These are phyloP conservation scores for Coremacera marginata DNA, from an alignment of 2,888 invertebrate genomes.

Conservation along the genomic window DNA sequence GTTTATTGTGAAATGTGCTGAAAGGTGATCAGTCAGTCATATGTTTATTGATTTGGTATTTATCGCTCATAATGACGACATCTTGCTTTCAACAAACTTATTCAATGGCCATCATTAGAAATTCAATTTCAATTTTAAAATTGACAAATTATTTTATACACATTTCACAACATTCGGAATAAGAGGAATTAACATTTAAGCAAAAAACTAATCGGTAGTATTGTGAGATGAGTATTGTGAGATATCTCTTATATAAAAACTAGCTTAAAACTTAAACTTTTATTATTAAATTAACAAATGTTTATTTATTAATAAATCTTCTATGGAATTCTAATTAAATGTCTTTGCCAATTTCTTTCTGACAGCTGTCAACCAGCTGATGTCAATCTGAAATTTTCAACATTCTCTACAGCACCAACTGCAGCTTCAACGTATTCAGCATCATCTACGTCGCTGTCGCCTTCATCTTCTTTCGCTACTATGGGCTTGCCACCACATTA, in stretches of 20 bases:
- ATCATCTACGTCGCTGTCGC: neutral
- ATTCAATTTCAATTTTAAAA: conserved; percentile 4
- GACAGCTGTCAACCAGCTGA: conserved; percentile 72
- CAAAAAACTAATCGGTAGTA: too few relatives aligned
- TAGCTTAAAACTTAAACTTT: too few relatives aligned
- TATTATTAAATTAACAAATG: too few relatives aligned
- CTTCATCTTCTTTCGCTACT: conserved; percentile 19
- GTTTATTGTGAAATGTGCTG: neutral
- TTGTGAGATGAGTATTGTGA: too few relatives aligned
- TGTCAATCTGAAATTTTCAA: conserved; percentile 73
- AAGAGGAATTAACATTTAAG: too few relatives aligned
- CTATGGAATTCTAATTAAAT: too few relatives aligned
- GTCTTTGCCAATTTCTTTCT: conserved; percentile 40
- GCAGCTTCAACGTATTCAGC: neutral
- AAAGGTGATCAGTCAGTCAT: conserved; percentile 15
- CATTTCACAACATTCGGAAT: too few relatives aligned
- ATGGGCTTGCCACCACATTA: conserved; percentile 12
- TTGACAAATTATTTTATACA: conserved; percentile 7
- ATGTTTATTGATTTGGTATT: neutral
- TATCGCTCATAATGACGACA: neutral
- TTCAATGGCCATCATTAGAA: neutral
- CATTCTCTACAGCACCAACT: conserved; percentile 62
- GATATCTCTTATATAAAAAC: too few relatives aligned
- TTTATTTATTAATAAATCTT: too few relatives aligned
- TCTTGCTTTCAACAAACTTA: neutral